Conservation (phyloP, 2,797 vertebrate genomes). For the Sebastes alutus region DNA sequence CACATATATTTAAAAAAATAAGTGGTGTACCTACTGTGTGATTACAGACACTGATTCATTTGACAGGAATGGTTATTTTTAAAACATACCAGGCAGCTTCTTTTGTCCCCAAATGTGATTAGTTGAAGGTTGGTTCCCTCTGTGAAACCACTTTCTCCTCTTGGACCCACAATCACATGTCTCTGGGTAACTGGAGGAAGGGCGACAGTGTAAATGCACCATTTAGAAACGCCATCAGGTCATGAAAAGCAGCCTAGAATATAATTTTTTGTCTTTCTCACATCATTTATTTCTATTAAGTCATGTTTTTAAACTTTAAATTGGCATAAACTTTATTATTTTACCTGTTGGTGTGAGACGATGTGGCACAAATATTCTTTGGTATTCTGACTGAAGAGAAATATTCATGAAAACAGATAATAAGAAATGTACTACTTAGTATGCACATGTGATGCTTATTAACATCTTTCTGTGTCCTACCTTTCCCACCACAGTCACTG, state of each 20-base stretch:
- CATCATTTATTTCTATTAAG: background rate
- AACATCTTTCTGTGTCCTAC: background rate
- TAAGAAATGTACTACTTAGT: background rate
- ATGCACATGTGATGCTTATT: background rate
- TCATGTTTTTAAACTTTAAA: background rate
- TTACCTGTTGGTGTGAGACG: slow-evolving; percentile 51
- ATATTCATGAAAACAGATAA: slow-evolving; percentile 5
- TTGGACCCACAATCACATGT: slow-evolving; percentile 40
- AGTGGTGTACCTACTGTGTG: background rate
- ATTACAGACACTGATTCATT: background rate
- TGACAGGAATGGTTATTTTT: background rate
- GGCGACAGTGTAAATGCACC: background rate
- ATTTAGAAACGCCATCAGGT: background rate
- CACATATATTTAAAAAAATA: no score
- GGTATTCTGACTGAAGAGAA: slow-evolving; percentile 61
- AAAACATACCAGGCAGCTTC: slow-evolving; percentile 20
- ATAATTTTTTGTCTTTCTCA: background rate
- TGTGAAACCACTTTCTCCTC: slow-evolving; percentile 63
- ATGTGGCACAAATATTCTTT: slow-evolving; percentile 34
- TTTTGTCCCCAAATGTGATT: slow-evolving; percentile 62
- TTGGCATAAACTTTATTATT: background rate
- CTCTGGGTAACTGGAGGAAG: slow-evolving; percentile 33
- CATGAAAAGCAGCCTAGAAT: background rate
- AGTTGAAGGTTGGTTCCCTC: slow-evolving; percentile 45
- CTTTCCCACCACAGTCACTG: background rate